phyloP scores from a whole-genome alignment of 2,113 vertebrate genomes.

The Plestiodon gilberti region DNA sequence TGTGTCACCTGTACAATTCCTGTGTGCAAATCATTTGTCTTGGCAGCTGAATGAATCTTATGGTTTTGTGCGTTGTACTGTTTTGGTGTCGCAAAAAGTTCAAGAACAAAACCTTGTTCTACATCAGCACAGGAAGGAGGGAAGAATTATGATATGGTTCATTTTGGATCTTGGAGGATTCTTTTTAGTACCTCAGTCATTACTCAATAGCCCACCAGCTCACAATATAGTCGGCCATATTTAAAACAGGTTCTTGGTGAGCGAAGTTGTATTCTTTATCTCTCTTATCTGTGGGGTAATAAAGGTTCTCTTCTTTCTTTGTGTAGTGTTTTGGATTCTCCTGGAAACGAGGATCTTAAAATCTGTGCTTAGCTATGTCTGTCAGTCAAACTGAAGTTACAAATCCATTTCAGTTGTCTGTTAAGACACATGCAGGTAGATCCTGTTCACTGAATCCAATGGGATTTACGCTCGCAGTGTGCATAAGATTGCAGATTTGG shows the following conservation, averaged over 20 bases:
- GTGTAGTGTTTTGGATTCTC: neutral
- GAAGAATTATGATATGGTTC: neutral
- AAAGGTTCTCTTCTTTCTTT: neutral
- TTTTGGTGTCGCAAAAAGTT: neutral
- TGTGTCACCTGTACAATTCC: neutral
- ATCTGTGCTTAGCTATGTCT: neutral
- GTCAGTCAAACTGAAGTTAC: neutral
- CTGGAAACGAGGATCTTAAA: conserved; percentile 15
- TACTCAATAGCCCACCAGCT: neutral
- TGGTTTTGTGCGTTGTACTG: neutral
- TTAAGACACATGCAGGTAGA: too few relatives aligned
- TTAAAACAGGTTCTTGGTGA: neutral
- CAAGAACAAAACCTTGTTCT: neutral
- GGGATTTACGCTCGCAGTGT: neutral
- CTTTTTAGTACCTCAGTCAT: too few relatives aligned
- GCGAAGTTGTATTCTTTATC: neutral
- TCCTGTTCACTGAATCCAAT: too few relatives aligned
- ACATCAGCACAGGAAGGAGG: neutral
- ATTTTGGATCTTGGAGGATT: neutral
- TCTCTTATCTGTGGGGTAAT: neutral
- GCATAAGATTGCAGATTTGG: neutral
- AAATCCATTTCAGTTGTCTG: conserved; percentile 15
- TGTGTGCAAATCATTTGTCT: neutral
- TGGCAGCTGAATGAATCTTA: neutral
- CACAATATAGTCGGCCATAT: neutral